These are phyloP conservation scores for Formica selysi DNA, from an alignment of 1,140 invertebrate genomes.

Conservation along the genomic window DNA sequence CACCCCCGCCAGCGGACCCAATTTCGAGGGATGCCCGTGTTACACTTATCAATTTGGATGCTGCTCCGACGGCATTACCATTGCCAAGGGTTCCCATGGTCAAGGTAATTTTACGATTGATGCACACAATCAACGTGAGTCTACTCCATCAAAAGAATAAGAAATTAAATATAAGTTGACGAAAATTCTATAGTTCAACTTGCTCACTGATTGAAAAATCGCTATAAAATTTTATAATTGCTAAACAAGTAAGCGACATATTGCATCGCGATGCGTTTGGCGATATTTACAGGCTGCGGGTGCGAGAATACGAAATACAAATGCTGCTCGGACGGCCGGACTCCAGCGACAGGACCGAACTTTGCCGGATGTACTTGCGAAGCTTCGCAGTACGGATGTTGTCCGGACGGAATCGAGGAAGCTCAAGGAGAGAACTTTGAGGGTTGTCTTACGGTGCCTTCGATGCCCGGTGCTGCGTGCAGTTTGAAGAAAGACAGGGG, in stretches of 20 bases:
- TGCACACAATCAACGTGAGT: no score
- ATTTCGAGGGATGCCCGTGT: conserved; percentile 94
- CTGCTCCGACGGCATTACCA: conserved; percentile 95
- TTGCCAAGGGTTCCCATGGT: conserved; percentile 91
- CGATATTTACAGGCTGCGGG: conserved; percentile 89
- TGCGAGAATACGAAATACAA: conserved; percentile 93
- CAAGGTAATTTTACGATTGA: conserved; percentile 85
- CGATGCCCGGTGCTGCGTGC: conserved; percentile 91
- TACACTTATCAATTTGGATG: conserved; percentile 96
- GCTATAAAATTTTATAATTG: not conserved
- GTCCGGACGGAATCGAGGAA: conserved; percentile 92
- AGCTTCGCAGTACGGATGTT: conserved; percentile 94
- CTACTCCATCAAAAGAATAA: not conserved
- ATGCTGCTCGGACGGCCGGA: conserved; percentile 95
- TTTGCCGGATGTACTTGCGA: conserved; percentile 92
- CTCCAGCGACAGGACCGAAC: conserved; percentile 90
- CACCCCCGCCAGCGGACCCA: conserved; percentile 89
- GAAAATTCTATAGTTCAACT: not conserved
- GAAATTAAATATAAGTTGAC: not conserved
- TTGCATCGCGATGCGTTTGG: not conserved
- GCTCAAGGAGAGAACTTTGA: conserved; percentile 94
- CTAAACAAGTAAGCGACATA: not conserved
- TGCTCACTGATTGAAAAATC: not conserved
- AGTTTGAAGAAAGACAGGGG: conserved; percentile 92
- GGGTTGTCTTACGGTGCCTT: conserved; percentile 91